These are phyloP conservation scores for Iguana delicatissima DNA, from an alignment of 2,797 vertebrate species.

Conservation along the genomic window DNA sequence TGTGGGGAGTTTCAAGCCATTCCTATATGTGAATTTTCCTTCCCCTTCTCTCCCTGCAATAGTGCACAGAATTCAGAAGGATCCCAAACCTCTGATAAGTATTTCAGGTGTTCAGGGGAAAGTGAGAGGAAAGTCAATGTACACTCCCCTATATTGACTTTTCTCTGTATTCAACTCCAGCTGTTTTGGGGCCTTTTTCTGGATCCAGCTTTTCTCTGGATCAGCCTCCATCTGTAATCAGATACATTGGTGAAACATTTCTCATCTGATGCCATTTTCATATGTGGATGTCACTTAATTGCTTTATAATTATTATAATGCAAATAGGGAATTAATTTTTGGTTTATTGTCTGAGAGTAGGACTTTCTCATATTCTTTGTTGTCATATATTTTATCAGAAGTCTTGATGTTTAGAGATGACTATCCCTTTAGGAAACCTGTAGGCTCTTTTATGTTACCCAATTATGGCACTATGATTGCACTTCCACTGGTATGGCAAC, in stretches of 20 bases:
- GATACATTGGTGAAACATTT: neutral
- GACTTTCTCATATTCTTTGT: neutral
- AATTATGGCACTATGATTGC: too few relatives aligned
- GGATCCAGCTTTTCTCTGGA: too few relatives aligned
- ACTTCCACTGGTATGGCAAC: too few relatives aligned
- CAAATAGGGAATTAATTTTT: neutral
- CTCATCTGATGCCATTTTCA: neutral
- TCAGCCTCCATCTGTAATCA: too few relatives aligned
- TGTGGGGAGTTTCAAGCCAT: too few relatives aligned
- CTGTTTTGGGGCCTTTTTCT: too few relatives aligned
- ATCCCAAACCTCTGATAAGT: neutral
- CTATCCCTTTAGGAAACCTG: neutral
- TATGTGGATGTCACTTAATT: neutral
- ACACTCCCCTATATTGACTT: neutral
- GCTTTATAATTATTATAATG: neutral
- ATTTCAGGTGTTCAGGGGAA: neutral
- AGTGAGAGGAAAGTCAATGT: neutral
- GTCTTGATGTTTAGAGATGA: neutral
- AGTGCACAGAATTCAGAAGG: too few relatives aligned
- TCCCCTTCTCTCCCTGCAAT: too few relatives aligned
- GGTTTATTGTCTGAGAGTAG: neutral
- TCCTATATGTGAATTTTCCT: too few relatives aligned
- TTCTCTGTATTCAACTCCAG: neutral
- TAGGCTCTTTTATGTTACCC: too few relatives aligned
- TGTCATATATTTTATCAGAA: neutral